Evolutionary conservation across 2,797 vertebrate species (phyloP), one percentile per base, ranked within the genome.

Genomic region (Cossypha dichroa): DNA sequence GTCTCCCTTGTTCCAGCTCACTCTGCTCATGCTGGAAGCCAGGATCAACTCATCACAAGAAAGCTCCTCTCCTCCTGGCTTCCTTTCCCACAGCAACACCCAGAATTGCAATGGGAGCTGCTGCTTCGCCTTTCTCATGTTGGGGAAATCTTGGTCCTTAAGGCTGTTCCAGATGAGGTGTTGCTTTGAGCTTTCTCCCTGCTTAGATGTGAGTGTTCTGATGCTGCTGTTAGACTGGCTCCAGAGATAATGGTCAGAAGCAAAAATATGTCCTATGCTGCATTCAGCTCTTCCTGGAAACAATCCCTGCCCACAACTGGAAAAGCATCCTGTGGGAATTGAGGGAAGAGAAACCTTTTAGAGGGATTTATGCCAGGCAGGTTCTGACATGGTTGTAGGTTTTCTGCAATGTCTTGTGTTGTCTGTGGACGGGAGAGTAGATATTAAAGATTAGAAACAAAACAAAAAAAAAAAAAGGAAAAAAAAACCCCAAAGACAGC

Each of bases 1-100:
- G 93, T 56, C 83, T 96, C 88, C 92, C 67, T 76, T 69, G 33
- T 68, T 95, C 56, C 91, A 89, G 74, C 81, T 87, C 56, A 56
- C 0, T 1, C 22, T 88, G 62, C 63, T 69, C 43, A 36, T 74
- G 52, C 52, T 87, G 10, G 56, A 74, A 92, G 86, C 90, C 96
- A 94, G 86, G 89, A 90, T 70, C 89, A 76, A 10, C 90, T 82
- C 77, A 92, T 92, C 69, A 62, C 80, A 54, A 63, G 92, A 64
- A 63, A 96, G 68, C 85, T 96, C 55, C 79, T 78, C 64, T 90
- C 67, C 38, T 93, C 14, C 60, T 87, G 77, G 88, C 80, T 90
- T 88, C 43, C 34, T 54, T 94, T 93, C 66, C 40, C 67, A 52
- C 56, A 74, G 67, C 34, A 49, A 19, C 19, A 94, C 60, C 78